Evolutionary conservation across 2,888 invertebrate species (phyloP), one percentile per base, ranked within the genome.

Genomic region (Stenodera caucasica): DNA sequence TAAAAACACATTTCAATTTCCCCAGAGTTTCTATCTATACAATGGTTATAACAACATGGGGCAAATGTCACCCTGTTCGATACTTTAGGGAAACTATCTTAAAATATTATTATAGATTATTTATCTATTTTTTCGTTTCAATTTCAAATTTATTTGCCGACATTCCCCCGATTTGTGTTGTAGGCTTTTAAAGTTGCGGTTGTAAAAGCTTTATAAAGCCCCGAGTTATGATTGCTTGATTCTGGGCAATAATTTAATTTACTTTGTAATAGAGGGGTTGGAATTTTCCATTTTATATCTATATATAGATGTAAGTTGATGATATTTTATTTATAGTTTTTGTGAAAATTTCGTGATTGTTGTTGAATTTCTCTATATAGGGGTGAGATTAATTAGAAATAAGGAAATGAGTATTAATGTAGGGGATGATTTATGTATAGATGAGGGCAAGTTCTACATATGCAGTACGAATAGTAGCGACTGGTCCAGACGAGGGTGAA

Each of bases 401-500:
- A 60, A 53, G 55, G 49, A 60, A 60, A 60, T 60, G 60, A 60
- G 58, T 18, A 33, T 49, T n/a, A 37, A 35, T 14, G 26, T 45
- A 12, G 18, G 29, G 59, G 45, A 60, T 53, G 53, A 45, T 45
- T 45, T 45, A 60, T 60, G 58, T 54, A 57, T 53, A 57, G 57
- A 57, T 54, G 57, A 12, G 50, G 50, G 21, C 8, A 33, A 55
- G 69, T 69, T 68, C 70, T 72, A 76, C 75, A 73, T 75, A 76
- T 73, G 74, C 72, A 76, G 75, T 68, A 73, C 69, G 74, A 75
- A 66, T 76, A 76, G 75, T 76, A 76, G 75, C 73, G 70, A 70
- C 72, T 77, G 74, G 77, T 76, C 76, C 77, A 77, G 75, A 74
- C 71, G 72, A 73, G 77, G 77, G 78, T 77, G 78, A 78, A 78